Evolutionary conservation across 2,113 vertebrate species (phyloP).

Genomic region (Corvus hawaiiensis): DNA sequence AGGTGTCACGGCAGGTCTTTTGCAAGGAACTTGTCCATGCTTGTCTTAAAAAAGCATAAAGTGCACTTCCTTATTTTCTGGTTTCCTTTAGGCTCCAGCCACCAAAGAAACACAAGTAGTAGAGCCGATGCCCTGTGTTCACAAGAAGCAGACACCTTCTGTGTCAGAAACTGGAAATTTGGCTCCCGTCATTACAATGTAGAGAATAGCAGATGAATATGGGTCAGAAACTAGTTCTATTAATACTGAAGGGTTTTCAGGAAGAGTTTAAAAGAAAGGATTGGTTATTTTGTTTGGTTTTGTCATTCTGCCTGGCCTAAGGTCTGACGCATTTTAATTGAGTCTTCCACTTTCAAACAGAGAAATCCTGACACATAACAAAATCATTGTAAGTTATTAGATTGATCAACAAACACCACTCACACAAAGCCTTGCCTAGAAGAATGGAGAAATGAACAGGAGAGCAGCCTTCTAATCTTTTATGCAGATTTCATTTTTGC

Average conservation of each 20-base stretch:
- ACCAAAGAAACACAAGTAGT: not conserved
- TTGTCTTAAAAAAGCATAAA: not conserved
- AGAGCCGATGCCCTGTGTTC: not conserved
- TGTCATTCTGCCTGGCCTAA: not conserved
- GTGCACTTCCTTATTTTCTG: not conserved
- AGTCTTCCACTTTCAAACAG: not conserved
- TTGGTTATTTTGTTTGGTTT: not conserved
- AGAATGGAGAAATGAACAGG: not conserved
- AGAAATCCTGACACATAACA: not conserved
- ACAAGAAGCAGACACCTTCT: not conserved
- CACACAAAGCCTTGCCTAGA: not conserved
- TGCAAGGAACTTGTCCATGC: not conserved
- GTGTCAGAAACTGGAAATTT: not conserved
- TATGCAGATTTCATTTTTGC: not conserved
- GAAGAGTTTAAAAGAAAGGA: not conserved
- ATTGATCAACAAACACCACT: not conserved
- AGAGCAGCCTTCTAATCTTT: not conserved
- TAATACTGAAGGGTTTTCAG: not conserved
- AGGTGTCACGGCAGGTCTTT: not conserved
- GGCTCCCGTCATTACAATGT: fast-evolving
- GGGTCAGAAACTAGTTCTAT: not conserved
- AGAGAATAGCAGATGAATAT: not conserved
- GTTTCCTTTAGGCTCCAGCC: not conserved
- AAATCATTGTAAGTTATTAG: not conserved
- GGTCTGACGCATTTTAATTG: not conserved